A percentile compares a stretch with the other conserved stretches of the same genome.
Evolutionary conservation across 92 coral and sea anemone species (phyloP).

Genomic region (Zoanthus solanderi): DNA sequence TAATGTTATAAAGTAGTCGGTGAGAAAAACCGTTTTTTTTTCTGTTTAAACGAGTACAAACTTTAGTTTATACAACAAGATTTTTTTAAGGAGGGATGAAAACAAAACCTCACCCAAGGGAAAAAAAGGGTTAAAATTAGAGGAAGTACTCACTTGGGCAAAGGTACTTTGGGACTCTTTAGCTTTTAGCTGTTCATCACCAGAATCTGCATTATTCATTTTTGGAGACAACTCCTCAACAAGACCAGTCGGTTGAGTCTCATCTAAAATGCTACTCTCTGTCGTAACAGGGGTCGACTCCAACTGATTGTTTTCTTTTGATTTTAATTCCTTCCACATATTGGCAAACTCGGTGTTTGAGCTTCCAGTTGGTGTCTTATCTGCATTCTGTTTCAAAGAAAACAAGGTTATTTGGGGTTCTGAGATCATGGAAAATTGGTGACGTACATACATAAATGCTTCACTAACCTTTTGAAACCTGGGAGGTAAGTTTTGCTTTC

Average conservation of each 20-base stretch:
- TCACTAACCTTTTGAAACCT: slow-evolving; percentile 43
- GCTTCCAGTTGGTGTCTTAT: slow-evolving; percentile 34
- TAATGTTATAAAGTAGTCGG: too few species aligned
- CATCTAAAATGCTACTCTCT: slow-evolving; percentile 7
- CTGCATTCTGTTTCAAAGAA: slow-evolving; percentile 40
- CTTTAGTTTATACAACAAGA: too few species aligned
- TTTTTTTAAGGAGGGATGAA: too few species aligned
- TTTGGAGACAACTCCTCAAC: neutral
- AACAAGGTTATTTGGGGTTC: neutral
- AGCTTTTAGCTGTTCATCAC: neutral
- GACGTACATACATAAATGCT: neutral
- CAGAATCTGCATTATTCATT: neutral
- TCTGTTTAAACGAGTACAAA: too few species aligned
- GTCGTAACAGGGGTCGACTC: slow-evolving; percentile 1
- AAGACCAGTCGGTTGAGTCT: neutral
- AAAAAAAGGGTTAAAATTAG: neutral
- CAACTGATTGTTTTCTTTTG: slow-evolving; percentile 74
- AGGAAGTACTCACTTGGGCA: slow-evolving; percentile 20
- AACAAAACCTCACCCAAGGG: too few species aligned
- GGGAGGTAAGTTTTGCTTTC: slow-evolving; percentile 35
- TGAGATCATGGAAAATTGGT: neutral
- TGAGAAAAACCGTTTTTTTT: too few species aligned
- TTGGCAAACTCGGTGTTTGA: slow-evolving; percentile 82
- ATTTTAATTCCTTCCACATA: slow-evolving; percentile 88
- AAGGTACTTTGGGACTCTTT: neutral